These are phyloP conservation scores for Sardina pilchardus DNA, from an alignment of 2,113 vertebrate species.

Conservation along the genomic window DNA sequence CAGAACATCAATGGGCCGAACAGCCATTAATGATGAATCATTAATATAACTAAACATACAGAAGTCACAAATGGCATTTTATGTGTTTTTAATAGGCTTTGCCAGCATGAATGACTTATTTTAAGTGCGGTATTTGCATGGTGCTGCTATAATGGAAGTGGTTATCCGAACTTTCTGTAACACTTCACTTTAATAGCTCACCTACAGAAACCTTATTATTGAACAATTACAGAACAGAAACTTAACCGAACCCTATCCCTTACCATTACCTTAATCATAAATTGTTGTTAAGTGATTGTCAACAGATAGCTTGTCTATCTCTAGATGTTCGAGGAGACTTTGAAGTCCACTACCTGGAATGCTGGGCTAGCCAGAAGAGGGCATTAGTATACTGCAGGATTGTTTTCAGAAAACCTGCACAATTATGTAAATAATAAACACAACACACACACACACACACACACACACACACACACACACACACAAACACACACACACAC, in stretches of 20 bases:
- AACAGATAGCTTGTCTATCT: no score
- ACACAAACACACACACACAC: neutral
- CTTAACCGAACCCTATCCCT: no score
- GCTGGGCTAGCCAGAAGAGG: neutral
- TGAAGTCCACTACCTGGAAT: neutral
- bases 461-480: constrained; percentile 10
- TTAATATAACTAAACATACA: neutral
- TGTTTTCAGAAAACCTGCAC: neutral
- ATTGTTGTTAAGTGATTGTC: no score
- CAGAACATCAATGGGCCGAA: neutral
- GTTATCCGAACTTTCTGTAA: no score
- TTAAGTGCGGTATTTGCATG: no score
- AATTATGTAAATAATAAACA: neutral
- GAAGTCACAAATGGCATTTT: neutral
- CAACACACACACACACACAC: neutral
- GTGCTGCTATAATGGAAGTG: no score
- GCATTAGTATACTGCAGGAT: neutral
- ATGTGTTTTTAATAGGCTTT: neutral
- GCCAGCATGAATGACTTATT: neutral
- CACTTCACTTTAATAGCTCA: no score
- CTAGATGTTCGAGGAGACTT: no score
- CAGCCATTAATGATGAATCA: neutral
- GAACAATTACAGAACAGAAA: no score
- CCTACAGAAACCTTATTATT: no score
- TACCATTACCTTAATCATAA: no score